Evolutionary conservation across 2,888 invertebrate species (phyloP).

Genomic region (Psylliodes chrysocephalus): DNA sequence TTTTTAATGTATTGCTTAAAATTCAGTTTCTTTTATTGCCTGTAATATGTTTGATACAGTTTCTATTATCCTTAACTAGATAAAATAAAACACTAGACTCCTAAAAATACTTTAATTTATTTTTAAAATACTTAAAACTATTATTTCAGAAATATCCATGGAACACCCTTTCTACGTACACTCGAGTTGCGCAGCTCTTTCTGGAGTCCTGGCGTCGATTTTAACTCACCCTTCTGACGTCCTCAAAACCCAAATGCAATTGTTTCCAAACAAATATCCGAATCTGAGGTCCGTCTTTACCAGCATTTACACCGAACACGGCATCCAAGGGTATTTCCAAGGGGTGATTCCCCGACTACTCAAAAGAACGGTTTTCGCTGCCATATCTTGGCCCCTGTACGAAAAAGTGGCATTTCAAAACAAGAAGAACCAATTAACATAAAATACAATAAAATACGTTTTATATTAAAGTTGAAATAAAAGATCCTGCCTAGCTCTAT

Average conservation of each 20-base stretch:
- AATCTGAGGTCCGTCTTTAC: slow-evolving; percentile 72
- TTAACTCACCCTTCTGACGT: slow-evolving; percentile 93
- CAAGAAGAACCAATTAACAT: not conserved
- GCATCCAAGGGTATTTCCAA: slow-evolving; percentile 81
- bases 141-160: slow-evolving; percentile 2
- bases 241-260: slow-evolving; percentile 89
- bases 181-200: slow-evolving; percentile 81
- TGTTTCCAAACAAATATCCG: slow-evolving; percentile 81
- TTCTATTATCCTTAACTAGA: too few relatives aligned
- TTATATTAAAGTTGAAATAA: too few relatives aligned
- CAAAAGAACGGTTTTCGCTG: slow-evolving; percentile 86
- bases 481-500: too few relatives aligned
- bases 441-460: not conserved
- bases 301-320: slow-evolving; percentile 77
- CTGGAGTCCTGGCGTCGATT: slow-evolving; percentile 83
- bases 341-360: slow-evolving; percentile 88
- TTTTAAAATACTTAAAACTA: not conserved
- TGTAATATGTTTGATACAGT: too few relatives aligned
- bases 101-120: too few relatives aligned
- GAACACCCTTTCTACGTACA: slow-evolving; percentile 68
- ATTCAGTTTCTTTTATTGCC: too few relatives aligned
- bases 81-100: too few relatives aligned
- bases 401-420: slow-evolving; percentile 64
- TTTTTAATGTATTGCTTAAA: too few relatives aligned
- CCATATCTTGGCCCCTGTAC: slow-evolving; percentile 93